Evolutionary conservation across 2,113 vertebrate species (phyloP), one percentile per base, ranked within the genome.

Genomic region (Forbesichthys papilliferus): DNA sequence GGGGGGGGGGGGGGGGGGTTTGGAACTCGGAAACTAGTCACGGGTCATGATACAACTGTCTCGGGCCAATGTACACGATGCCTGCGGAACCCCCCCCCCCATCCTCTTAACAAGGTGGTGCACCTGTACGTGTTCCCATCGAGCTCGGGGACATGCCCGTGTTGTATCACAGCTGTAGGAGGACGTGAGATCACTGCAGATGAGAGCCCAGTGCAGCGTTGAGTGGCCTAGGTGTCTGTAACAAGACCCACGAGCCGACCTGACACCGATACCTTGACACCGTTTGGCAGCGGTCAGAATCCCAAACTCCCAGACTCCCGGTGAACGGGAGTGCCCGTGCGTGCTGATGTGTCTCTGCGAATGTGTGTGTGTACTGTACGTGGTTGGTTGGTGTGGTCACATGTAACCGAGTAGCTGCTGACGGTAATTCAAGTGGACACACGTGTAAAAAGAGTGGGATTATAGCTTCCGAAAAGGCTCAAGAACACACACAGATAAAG

Each of bases 261-360:
- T 65, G 75, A 79, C 75, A 68, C 70, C 1, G 14, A 62, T 53
- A 81, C 58, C 70, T 52, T 63, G 71, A 85, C 77, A 85, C 65
- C 77, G 16, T 55, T 79, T 77, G 73, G 74, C 79, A 42, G 54
- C 61, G 69, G 79, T 69, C 68, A 63, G 48, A 79, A 27, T 72
- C 77, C 66, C 36, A 13, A 20, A 65, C 71, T 77, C 27, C 3
- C 56, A 57, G 51, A 48, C 12, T 36, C 14, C 14, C 16, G 48
- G 56, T 18, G n/a, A 16, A 18, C 14, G 9, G 5, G n/a, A 27
- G 27, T 27, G 27, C 27, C 27, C 27, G n/a, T 3, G 6, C 1
- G 5, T 6, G 13, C 3, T 59, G 57, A 27, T 2, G 27, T 27
- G 27, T 27, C 13, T 18, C 48, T 33, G 16, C 12, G 18, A 13